Base-by-base conservation (phyloP, 2,113 vertebrate species). In the Nasalis larvatus region DNA sequence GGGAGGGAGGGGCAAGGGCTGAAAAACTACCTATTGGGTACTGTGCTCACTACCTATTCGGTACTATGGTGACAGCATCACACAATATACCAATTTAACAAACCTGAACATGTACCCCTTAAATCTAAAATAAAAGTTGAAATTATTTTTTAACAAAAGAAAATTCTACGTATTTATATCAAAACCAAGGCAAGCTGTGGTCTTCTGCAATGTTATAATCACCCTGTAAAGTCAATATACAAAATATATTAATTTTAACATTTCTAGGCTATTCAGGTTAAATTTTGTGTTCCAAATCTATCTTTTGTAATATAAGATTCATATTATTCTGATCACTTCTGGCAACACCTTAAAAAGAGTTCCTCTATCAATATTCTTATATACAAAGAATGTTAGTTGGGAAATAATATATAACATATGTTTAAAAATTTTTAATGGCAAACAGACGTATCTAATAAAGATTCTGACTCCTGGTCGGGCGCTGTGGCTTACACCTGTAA, bases 131-230 rank as follows among this genome's bases (percentile, higher is more conserved):
- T 63, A 63, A 63, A 63, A 63, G 27, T 63, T 63, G 60, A 63
- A 63, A 32, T 32, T 32, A 30, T 30, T 32, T 63, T 32, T 63
- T 63, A 63, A 63, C 27, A 63, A 63, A 63, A 63, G 27, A 30
- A 98, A 97, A 94, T 97, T 77, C 68, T 95, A 25, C 88, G 71
- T 94, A 42, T 78, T 98, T 94, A 98, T 91, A n/a, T 86, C 92
- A 74, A 95, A 96, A 80, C 68, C 81, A 95, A 94, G 89, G 60
- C 73, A 88, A 88, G 68, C 54, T 69, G 69, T 82, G 88, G 71
- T 63, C 52, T 52, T 82, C 56, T 87, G 54, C 32, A 81, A 17
- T 45, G 82, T 30, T 97, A 84, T 1, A 71, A 49, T 30, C 56
- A 80, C 71, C 56, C 82, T 52, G 42, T 56, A 68, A 92, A 93